Percentiles rank a stretch among this genome's conserved stretches.
Evolutionary conservation across 2,888 invertebrate species (phyloP).

Genomic region (Eilema sororculum): DNA sequence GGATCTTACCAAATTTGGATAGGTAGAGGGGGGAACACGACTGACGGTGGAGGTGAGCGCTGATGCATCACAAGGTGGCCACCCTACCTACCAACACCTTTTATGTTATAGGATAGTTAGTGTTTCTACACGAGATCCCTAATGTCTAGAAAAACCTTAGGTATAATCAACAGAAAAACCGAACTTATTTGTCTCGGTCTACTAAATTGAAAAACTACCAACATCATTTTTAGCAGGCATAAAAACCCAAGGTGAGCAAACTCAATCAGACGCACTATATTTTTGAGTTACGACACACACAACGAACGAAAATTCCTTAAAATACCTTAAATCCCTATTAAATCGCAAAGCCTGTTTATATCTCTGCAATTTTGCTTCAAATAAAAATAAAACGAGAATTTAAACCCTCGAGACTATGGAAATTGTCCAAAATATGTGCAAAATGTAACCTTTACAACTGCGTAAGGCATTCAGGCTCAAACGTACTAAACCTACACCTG

Average conservation of each 20-base stretch:
- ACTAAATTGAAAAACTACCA: not conserved
- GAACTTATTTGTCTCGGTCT: not conserved
- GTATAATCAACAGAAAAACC: too few species aligned
- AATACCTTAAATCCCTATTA: not conserved
- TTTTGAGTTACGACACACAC: constrained; percentile 10
- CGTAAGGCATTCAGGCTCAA: constrained; percentile 9
- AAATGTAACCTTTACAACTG: constrained; percentile 15
- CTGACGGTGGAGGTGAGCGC: too few species aligned
- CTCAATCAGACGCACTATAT: constrained; percentile 14
- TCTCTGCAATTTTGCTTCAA: not conserved
- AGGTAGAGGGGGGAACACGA: too few species aligned
- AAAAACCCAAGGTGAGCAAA: constrained; percentile 10
- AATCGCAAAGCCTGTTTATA: constrained; percentile 1
- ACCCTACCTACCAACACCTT: too few species aligned
- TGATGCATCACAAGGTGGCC: too few species aligned
- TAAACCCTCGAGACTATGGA: not conserved
- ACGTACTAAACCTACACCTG: too few species aligned
- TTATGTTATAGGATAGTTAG: too few species aligned
- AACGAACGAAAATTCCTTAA: not conserved
- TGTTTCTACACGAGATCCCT: not conserved
- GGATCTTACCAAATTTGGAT: too few species aligned
- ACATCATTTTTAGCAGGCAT: not conserved
- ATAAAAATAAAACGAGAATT: constrained; percentile 7
- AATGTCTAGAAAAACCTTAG: not conserved
- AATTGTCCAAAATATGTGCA: not conserved